Percentiles rank a stretch among this genome's conserved stretches.
These are phyloP conservation scores for Hymenochirus boettgeri DNA, from an alignment of 2,113 vertebrate genomes.

Conservation along the genomic window DNA sequence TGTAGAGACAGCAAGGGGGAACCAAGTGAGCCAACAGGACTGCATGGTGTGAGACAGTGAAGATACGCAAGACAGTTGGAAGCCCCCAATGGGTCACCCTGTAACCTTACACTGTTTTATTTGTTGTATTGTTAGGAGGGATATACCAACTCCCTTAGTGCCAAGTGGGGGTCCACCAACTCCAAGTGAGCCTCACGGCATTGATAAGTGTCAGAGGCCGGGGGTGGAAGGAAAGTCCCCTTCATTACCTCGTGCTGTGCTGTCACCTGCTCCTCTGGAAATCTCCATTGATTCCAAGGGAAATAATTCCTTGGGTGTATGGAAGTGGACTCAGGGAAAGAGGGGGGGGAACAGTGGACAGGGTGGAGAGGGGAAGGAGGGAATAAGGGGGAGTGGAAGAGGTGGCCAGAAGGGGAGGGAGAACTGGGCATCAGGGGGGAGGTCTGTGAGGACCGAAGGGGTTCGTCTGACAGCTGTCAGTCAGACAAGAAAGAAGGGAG, in stretches of 20 bases:
- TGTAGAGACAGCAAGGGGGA: slow-evolving; percentile 28
- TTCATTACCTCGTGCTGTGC: slow-evolving; percentile 37
- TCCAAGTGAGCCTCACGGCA: slow-evolving; percentile 13
- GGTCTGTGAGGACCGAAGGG: slow-evolving; percentile 39
- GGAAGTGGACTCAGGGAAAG: slow-evolving; percentile 35
- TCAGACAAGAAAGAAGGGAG: slow-evolving; percentile 39
- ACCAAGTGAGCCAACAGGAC: slow-evolving; percentile 27
- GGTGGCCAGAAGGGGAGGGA: slow-evolving; percentile 14
- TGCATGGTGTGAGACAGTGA: slow-evolving; percentile 9
- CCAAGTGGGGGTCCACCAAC: background rate
- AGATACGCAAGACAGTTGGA: background rate
- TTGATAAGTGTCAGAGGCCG: slow-evolving; percentile 22
- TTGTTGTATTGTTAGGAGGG: slow-evolving; percentile 7
- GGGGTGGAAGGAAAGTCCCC: slow-evolving; percentile 31
- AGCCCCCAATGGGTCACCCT: slow-evolving; percentile 30
- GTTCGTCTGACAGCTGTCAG: slow-evolving; percentile 40
- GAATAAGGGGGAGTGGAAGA: slow-evolving; percentile 10
- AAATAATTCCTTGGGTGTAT: slow-evolving; percentile 42
- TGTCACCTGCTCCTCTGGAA: slow-evolving; percentile 34
- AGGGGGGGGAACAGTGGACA: slow-evolving; percentile 15
- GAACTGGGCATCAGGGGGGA: slow-evolving; percentile 19
- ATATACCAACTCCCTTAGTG: slow-evolving; percentile 3
- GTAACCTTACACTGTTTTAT: slow-evolving; percentile 28
- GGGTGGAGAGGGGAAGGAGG: slow-evolving; percentile 24
- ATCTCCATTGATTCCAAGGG: slow-evolving; percentile 43